Evolutionary conservation across 2,888 invertebrate species (phyloP).

Genomic region (Acanthosoma haemorrhoidale): DNA sequence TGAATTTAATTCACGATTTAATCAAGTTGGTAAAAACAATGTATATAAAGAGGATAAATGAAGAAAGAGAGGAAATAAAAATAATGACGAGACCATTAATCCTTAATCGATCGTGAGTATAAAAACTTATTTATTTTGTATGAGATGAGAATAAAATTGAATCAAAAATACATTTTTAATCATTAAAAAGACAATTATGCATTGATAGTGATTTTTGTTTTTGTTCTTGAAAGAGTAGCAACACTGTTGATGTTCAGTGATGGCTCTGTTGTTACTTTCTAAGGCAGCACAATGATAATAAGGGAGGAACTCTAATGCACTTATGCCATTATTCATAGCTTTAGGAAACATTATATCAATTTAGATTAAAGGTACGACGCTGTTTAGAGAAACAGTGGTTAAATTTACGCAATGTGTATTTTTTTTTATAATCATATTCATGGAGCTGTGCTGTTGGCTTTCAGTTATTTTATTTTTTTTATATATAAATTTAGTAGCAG

Average conservation of each 20-base stretch:
- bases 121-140: too few species aligned
- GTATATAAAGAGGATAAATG: too few species aligned
- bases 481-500: background rate
- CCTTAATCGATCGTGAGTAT: too few species aligned
- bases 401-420: background rate
- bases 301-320: background rate
- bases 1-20: too few species aligned
- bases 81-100: too few species aligned
- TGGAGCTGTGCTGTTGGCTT: background rate
- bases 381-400: slow-evolving; percentile 12
- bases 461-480: background rate
- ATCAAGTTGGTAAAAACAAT: too few species aligned
- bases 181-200: too few species aligned
- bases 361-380: slow-evolving; percentile 23
- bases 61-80: too few species aligned
- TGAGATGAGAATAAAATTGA: too few species aligned
- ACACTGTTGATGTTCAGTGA: slow-evolving; percentile 9
- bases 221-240: background rate
- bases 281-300: background rate
- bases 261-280: slow-evolving; percentile 17
- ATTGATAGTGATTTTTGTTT: too few species aligned
- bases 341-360: background rate
- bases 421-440: background rate
- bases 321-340: background rate
- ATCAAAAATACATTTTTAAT: too few species aligned